These are phyloP conservation scores for Orchesellides sinensis DNA, from an alignment of 2,888 invertebrate species.

Conservation along the genomic window DNA sequence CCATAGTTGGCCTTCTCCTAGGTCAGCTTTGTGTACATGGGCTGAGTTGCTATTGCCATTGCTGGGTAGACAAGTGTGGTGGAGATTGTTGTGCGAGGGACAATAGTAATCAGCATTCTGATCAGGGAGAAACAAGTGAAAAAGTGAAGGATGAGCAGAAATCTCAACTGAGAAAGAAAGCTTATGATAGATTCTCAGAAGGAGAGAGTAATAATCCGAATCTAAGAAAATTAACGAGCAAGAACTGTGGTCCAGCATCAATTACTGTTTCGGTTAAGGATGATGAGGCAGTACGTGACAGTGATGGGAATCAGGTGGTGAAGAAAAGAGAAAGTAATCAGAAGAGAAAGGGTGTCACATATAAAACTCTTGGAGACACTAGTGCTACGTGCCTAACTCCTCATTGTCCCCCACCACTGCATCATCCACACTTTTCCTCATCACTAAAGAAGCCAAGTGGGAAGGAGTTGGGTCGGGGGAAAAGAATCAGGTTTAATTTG, in stretches of 20 bases:
- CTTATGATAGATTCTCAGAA: not conserved
- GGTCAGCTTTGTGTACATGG: conserved; percentile 56
- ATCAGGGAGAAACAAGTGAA: not conserved
- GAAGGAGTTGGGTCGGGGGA: not conserved
- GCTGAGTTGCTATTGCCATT: conserved; percentile 19
- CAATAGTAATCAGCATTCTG: not conserved
- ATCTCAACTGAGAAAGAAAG: not conserved
- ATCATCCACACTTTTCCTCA: too few species aligned
- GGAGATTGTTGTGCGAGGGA: not conserved
- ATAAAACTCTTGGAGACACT: too few species aligned
- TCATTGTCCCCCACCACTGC: too few species aligned
- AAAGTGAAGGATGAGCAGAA: conserved; percentile 19
- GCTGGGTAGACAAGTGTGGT: too few species aligned
- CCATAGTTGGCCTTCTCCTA: conserved; percentile 61
- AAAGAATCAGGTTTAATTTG: conserved; percentile 16
- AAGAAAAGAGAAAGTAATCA: not conserved
- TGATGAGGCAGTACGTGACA: too few species aligned
- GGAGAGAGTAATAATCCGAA: not conserved
- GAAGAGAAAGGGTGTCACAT: too few species aligned
- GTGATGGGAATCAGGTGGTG: too few species aligned
- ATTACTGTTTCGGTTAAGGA: too few species aligned
- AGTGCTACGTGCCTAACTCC: too few species aligned
- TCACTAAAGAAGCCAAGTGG: too few species aligned
- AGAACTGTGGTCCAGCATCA: not conserved
- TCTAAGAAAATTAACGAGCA: not conserved